Base-by-base conservation (phyloP, 2,888 invertebrate genomes). In the Drosophila paranaensis region DNA sequence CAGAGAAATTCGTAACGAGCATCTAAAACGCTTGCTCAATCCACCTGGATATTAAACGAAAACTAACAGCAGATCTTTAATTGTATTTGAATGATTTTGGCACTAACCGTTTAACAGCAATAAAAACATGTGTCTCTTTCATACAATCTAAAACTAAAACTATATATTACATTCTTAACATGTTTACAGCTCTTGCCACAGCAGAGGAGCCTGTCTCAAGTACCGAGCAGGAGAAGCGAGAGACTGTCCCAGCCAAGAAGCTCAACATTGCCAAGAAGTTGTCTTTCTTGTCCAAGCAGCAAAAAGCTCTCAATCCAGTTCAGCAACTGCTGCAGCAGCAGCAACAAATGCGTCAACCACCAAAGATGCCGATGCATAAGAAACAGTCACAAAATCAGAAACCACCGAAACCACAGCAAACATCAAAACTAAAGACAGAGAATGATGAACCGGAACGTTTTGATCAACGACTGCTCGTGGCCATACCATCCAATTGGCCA, bases 391-490 rank as follows among this genome's bases (percentile, higher is more conserved):
- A 60, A 54, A 48, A 53, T 62, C 75, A 63, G 61, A 62, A 79
- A 37, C 35, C 70, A 48, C 46, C 74, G 33, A 75, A 66, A 55
- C 37, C 62, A 20, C 70, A 68, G 14, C 33, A 58, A 33, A 46
- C n/a, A 45, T 54, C 30, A 42, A 62, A 60, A 33, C 8, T 54
- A 53, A 71, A 67, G 30, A 11, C 2, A 13, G n/a, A 35, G 0
- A 20, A 64, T 3, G 78, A 84, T 27, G 84, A 82, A 14, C 81
- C 84, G 2, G 84, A 85, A 33, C 82, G 71, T 4, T 86, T 85
- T 43, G 84, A 85, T 61, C 84, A 85, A 55, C 67, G 84, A 6
- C 65, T 85, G 0, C 55, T 85, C 40, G 79, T 86, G 20, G 84
- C 84, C 27, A 85, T 85, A 58, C 84, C 84, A 45, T 25, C 63